These are phyloP conservation scores for Hafferia zeledoni DNA, from an alignment of 2,797 vertebrate genomes.

Conservation along the genomic window DNA sequence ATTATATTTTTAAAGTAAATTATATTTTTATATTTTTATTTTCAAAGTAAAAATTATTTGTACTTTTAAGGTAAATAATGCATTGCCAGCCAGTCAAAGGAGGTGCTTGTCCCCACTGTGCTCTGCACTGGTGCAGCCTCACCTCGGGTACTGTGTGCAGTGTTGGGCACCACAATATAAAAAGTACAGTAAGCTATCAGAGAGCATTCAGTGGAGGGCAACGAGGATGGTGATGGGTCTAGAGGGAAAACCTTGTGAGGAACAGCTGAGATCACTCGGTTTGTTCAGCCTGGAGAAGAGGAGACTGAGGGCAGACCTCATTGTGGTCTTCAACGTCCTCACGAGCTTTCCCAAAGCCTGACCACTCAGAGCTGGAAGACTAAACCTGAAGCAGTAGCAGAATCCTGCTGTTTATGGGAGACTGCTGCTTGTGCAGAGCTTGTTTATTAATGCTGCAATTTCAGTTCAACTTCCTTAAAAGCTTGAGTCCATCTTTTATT, in stretches of 20 bases:
- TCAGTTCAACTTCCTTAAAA: not conserved
- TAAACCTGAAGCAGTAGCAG: not conserved
- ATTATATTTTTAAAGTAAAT: not conserved
- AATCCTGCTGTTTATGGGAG: not conserved
- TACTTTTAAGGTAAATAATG: not conserved
- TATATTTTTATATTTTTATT: not conserved
- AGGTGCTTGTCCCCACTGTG: not conserved
- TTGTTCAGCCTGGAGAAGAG: not conserved
- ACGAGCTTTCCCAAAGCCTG: not conserved
- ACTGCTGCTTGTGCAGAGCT: not conserved
- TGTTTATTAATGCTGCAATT: not conserved
- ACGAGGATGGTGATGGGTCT: fast-evolving
- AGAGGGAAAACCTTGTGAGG: not conserved
- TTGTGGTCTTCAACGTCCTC: not conserved
- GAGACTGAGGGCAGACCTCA: not conserved
- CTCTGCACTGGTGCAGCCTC: not conserved
- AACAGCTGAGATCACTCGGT: not conserved
- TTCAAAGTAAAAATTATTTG: not conserved
- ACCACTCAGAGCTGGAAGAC: not conserved
- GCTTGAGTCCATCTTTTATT: not conserved
- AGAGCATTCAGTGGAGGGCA: not conserved
- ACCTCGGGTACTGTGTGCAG: not conserved
- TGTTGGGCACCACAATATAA: not conserved
- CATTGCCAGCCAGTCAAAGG: not conserved
- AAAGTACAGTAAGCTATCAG: not conserved